Percentiles rank a stretch among this genome's conserved stretches.
Conservation (phyloP, 2,797 vertebrate genomes). For the Notolabrus celidotus region DNA sequence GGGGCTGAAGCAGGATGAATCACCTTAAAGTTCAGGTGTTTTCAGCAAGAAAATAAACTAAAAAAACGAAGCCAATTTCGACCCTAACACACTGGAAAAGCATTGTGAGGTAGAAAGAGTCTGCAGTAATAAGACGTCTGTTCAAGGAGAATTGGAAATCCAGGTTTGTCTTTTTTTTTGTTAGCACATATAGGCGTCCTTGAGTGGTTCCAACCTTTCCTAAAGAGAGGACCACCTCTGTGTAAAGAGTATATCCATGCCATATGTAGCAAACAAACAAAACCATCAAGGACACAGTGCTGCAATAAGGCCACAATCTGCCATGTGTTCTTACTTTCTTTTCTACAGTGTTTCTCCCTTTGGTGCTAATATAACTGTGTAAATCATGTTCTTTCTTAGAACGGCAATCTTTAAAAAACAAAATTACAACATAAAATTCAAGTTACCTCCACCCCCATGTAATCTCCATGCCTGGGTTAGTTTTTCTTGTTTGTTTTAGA, state of each 20-base stretch:
- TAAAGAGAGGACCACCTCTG: too few species aligned
- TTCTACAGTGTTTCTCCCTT: neutral
- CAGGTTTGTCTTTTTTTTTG: conserved; percentile 48
- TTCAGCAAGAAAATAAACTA: conserved; percentile 34
- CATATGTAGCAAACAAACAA: neutral
- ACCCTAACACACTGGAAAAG: conserved; percentile 38
- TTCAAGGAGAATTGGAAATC: conserved; percentile 60
- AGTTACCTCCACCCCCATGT: too few species aligned
- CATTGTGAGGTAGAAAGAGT: conserved; percentile 56
- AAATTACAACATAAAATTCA: too few species aligned
- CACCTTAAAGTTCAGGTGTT: conserved; percentile 27
- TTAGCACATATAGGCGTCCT: conserved; percentile 42
- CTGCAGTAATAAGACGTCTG: conserved; percentile 62
- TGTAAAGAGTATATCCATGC: neutral
- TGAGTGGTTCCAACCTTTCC: conserved; percentile 38
- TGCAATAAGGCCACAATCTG: neutral
- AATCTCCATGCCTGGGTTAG: too few species aligned
- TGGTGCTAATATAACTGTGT: neutral
- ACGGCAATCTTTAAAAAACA: too few species aligned
- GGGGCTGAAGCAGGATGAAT: conserved; percentile 40
- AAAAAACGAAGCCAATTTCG: conserved; percentile 23
- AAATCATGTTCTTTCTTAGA: neutral
- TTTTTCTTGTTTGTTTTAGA: too few species aligned
- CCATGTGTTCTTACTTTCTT: neutral
- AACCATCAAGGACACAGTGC: conserved; percentile 1